Evolutionary conservation across 92 coral and sea anemone species (phyloP).

Genomic region (Porites divaricata): DNA sequence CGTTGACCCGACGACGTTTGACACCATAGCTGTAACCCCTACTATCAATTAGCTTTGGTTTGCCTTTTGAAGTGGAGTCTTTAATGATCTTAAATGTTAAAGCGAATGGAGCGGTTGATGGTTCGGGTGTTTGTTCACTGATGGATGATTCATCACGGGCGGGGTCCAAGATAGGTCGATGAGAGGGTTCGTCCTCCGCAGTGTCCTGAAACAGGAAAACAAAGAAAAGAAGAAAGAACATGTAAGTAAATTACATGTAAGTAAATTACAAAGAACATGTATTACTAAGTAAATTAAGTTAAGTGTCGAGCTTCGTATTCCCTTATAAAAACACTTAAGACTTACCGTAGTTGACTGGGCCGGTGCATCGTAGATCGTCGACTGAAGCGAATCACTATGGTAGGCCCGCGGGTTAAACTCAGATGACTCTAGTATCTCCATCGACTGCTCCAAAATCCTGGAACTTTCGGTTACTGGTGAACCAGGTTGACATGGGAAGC

Average conservation of each 20-base stretch:
- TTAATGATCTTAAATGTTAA: conserved; percentile 8
- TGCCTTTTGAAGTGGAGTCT: conserved; percentile 14
- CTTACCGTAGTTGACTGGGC: not conserved
- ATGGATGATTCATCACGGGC: conserved; percentile 14
- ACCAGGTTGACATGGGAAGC: not conserved
- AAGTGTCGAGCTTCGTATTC: conserved; percentile 8
- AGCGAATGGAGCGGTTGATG: conserved; percentile 15
- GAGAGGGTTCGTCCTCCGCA: conserved; percentile 7
- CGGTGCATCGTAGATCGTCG: no score
- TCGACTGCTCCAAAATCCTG: no score
- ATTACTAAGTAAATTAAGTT: not conserved
- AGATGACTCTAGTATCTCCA: no score
- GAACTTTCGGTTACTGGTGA: conserved; percentile 2
- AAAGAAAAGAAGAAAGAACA: not conserved
- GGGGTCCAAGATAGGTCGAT: conserved; percentile 7
- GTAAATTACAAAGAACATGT: conserved; percentile 13
- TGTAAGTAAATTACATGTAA: conserved; percentile 5
- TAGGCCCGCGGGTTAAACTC: no score
- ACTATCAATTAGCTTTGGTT: conserved; percentile 27
- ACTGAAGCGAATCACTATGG: no score
- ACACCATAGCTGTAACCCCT: conserved; percentile 33
- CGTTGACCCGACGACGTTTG: conserved; percentile 17
- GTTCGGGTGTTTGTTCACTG: not conserved
- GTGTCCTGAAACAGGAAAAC: conserved; percentile 2
- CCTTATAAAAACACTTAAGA: not conserved